A percentile compares a stretch with the other conserved stretches of the same genome.
Evolutionary conservation across 1,140 invertebrate species (phyloP).

Genomic region (Laupala kohalensis): DNA sequence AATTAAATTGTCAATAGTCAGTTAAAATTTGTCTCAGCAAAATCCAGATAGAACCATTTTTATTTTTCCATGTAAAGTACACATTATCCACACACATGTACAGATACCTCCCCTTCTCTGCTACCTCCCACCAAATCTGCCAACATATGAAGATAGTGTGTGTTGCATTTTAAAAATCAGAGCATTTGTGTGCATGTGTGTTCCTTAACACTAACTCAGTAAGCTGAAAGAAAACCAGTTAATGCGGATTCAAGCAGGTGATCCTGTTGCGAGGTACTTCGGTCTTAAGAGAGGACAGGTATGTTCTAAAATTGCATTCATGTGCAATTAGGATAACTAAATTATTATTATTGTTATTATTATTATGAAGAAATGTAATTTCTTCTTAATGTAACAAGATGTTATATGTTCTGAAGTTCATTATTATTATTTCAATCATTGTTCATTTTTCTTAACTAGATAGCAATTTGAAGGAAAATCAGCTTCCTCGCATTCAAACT

Average conservation of each 20-base stretch:
- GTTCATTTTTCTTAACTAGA: conserved; percentile 6
- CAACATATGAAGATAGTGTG: background rate
- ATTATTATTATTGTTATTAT: background rate
- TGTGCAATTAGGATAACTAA: background rate
- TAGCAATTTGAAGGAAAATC: conserved; percentile 21
- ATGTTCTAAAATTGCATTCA: conserved; percentile 11
- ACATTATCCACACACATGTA: too few species aligned
- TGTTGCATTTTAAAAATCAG: background rate
- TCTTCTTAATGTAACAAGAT: background rate
- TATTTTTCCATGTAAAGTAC: too few species aligned
- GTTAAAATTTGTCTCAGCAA: too few species aligned
- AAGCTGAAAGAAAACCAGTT: conserved; percentile 98
- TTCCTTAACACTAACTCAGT: conserved; percentile 36
- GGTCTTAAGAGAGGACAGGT: conserved; percentile 93
- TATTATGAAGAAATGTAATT: background rate
- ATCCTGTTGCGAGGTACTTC: conserved; percentile 96
- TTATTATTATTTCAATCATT: background rate
- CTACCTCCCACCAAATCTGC: too few species aligned
- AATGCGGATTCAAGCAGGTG: conserved; percentile 96
- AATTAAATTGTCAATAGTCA: too few species aligned
- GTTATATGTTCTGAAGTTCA: background rate
- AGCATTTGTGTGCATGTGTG: conserved; percentile 11
- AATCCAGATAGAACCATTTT: too few species aligned
- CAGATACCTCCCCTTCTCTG: too few species aligned
- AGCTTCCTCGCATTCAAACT: conserved; percentile 22